Evolutionary conservation across 2,888 invertebrate species (phyloP), one percentile per base, ranked within the genome.

Genomic region (Actias luna): DNA sequence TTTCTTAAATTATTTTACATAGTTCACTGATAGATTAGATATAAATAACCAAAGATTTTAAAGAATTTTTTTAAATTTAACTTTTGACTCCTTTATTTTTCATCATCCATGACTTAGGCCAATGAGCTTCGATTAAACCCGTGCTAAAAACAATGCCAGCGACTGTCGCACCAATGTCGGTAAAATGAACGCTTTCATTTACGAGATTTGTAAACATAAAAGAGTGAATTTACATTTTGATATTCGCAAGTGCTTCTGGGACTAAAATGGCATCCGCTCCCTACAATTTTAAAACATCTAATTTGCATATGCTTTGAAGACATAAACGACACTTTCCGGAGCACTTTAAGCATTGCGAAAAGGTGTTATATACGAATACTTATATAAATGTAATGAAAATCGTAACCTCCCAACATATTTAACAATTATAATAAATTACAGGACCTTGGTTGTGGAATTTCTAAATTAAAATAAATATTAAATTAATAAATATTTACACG

Each of bases 291-390:
- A 92, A 92, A 92, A 91, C 91, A 91, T 84, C 87, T 22, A 72
- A 92, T 92, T 92, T 92, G 92, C 92, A 92, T 92, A 92, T 90
- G 90, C 92, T 92, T 92, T 92, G 90, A 88, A 88, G 89, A 91
- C 85, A 90, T 92, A 92, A 92, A 92, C 92, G 92, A 90, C 92
- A 89, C 90, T 92, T 88, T 91, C 90, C 88, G 83, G 69, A 88
- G 87, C 87, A 87, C 89, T 90, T 89, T 87, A 81, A 77, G 74
- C 69, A 72, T 73, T 72, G 27, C 29, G n/a, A 16, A 29, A 55
- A 55, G 55, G 55, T 55, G 29, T 55, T 62, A 65, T 62, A 63
- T 62, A 61, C 60, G 59, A 59, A 16, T 61, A 63, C 42, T 62
- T 65, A 63, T 22, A 46, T 46, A 46, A 64, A 64, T 64, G 65